A percentile compares a stretch with the other conserved stretches of the same genome.
These are phyloP conservation scores for Clusia tigrina DNA, from an alignment of 2,888 invertebrate species.

Conservation along the genomic window DNA sequence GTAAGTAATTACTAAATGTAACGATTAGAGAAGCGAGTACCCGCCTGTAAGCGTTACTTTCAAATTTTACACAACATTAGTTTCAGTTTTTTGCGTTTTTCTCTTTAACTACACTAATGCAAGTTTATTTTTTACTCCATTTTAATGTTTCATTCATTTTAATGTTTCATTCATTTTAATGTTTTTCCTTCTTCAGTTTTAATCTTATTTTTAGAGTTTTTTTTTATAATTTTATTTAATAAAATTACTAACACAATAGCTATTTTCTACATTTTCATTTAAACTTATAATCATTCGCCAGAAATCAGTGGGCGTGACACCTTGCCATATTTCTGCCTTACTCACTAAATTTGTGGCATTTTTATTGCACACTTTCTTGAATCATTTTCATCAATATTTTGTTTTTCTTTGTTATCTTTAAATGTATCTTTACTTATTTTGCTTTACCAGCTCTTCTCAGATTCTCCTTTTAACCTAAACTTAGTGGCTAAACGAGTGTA, in stretches of 20 bases:
- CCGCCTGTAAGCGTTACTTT: conserved; percentile 9
- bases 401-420: too few species aligned
- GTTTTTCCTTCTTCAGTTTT: too few species aligned
- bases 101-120: conserved; percentile 27
- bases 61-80: conserved; percentile 41
- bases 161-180: conserved; percentile 22
- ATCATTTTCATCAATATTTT: too few species aligned
- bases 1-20: conserved; percentile 9
- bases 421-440: too few species aligned
- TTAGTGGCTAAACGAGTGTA: conserved; percentile 44
- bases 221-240: conserved; percentile 57
- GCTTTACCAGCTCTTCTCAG: too few species aligned
- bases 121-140: conserved; percentile 13
- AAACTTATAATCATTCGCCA: not conserved
- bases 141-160: conserved; percentile 25
- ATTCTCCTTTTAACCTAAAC: conserved; percentile 43
- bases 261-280: conserved; percentile 36
- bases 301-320: not conserved
- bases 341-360: conserved; percentile 8
- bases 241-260: conserved; percentile 61
- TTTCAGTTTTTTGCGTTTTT: conserved; percentile 23
- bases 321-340: conserved; percentile 19
- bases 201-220: conserved; percentile 27
- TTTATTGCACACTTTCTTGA: conserved; percentile 21
- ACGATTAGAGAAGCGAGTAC: conserved; percentile 14